Evolutionary conservation across 1,140 invertebrate species (phyloP), one percentile per base, ranked within the genome.

Genomic region (Octopus bimaculoides): DNA sequence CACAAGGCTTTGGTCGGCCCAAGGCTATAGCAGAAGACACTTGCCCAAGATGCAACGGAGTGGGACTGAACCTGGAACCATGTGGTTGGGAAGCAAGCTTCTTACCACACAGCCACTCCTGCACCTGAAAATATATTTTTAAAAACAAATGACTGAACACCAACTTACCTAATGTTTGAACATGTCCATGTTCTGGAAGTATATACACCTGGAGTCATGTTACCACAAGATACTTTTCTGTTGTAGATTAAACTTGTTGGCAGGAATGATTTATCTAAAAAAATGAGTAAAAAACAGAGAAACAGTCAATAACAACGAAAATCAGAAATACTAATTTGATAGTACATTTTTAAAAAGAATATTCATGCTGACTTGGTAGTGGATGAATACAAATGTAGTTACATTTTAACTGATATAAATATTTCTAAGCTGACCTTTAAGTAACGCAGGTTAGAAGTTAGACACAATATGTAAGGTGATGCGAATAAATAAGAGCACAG

Each of bases 221-320:
- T 71, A 71, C 66, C 66, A 71, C 66, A 71, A 14, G 66, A n/a
- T 20, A 71, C 66, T n/a, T 71, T 71, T 71, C 66, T 14, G 66
- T 71, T 71, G 26, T 71, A 71, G 26, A 71, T 20, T 20, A 14
- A 71, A 6, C 26, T 71, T 6, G 17, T 9, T n/a, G 66, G 9
- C 17, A 71, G 66, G 26, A 71, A 71, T 17, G 7, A 14, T 17
- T 71, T 71, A 71, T 71, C 66, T 71, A 20, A 71, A 69, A 69
- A 12, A 17, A 14, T n/a, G 26, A 71, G 17, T 9, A 61, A 17
- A 61, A 61, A 17, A 61, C 4, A 61, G 17, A 17, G 17, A 61
- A 41, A 41, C 26, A 41, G 26, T 41, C 26, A 41, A 41, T 41
- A 41, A 41, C 26, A 41, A 41, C 26, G 26, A 41, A 41, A 41